Evolutionary conservation across 2,888 invertebrate genomes (phyloP).

Genomic region (Stegophylla sp.): DNA sequence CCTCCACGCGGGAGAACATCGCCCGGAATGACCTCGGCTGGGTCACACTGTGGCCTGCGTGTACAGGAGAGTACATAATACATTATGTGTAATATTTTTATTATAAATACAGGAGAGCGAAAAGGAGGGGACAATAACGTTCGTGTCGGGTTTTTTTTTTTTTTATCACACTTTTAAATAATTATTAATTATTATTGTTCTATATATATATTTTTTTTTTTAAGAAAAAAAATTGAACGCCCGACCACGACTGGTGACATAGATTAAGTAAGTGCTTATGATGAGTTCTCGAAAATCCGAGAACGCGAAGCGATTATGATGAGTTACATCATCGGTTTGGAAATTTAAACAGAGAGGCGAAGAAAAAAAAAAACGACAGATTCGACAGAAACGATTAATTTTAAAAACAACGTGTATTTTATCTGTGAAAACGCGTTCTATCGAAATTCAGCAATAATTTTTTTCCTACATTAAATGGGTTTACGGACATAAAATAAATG

Average conservation of each 20-base stretch:
- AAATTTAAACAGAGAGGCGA: conserved; percentile 7
- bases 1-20: background rate
- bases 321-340: conserved; percentile 27
- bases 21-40: background rate
- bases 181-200: background rate
- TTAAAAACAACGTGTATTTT: conserved; percentile 19
- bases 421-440: conserved; percentile 36
- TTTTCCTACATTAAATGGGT: background rate
- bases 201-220: background rate
- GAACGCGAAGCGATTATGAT: background rate
- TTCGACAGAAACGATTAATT: conserved; percentile 47
- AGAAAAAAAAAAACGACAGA: conserved; percentile 25
- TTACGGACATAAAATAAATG: background rate
- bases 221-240: background rate
- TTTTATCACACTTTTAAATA: background rate
- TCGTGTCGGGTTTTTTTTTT: background rate
- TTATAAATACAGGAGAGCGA: background rate
- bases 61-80: background rate
- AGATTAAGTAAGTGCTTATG: conserved; percentile 29
- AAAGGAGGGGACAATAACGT: background rate
- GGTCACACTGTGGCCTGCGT: background rate
- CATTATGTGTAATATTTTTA: background rate
- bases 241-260: background rate
- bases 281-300: conserved; percentile 29
- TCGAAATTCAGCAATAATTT: conserved; percentile 41